These are phyloP conservation scores for Araneus ventricosus DNA, from an alignment of 1,140 invertebrate species.

Conservation along the genomic window DNA sequence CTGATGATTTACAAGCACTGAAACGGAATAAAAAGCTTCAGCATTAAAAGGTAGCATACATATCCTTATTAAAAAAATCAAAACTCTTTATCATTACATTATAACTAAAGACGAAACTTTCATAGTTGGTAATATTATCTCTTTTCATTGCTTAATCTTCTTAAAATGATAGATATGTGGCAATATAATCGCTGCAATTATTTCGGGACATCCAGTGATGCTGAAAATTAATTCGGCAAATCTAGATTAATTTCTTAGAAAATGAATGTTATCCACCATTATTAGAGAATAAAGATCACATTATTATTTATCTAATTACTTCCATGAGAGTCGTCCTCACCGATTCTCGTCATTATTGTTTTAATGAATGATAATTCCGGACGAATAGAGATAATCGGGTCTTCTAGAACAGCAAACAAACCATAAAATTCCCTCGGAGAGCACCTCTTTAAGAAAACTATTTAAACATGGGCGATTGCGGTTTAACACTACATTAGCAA, in stretches of 20 bases:
- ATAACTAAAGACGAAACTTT: too few species aligned
- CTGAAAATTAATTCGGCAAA: background rate
- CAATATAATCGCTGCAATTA: background rate
- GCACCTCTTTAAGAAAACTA: background rate
- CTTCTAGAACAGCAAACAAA: background rate
- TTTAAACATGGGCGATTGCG: background rate
- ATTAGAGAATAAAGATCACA: constrained; percentile 9
- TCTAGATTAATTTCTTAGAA: constrained; percentile 38
- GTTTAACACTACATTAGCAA: too few species aligned
- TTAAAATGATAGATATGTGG: background rate
- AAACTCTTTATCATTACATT: too few species aligned
- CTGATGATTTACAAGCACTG: too few species aligned
- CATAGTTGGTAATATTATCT: too few species aligned
- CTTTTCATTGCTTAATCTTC: background rate
- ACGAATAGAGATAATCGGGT: constrained; percentile 25
- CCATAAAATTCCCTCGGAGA: background rate
- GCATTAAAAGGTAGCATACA: too few species aligned
- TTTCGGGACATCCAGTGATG: background rate
- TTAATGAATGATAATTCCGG: constrained; percentile 46
- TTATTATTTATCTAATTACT: too few species aligned
- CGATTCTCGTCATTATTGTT: constrained; percentile 22
- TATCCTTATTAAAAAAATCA: too few species aligned
- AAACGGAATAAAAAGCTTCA: too few species aligned
- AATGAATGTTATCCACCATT: constrained; percentile 21
- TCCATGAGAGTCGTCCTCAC: too few species aligned